phyloP scores from a whole-genome alignment of 2,888 invertebrate genomes.

The Arrhopalites spinosus region DNA sequence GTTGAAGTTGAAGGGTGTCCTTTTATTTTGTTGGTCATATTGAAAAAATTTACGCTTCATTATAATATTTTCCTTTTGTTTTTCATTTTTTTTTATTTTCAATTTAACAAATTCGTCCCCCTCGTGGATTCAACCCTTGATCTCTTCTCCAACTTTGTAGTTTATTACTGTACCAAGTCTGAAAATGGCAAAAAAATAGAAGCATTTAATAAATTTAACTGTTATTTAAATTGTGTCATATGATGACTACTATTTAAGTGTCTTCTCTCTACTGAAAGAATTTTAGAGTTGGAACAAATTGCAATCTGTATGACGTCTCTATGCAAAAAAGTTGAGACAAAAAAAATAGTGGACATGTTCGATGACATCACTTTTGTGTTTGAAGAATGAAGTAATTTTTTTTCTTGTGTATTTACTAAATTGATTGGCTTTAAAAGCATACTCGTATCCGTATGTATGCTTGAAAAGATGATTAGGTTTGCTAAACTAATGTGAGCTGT shows the following conservation, averaged over 20 bases:
- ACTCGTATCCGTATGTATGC: too few species aligned
- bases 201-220: neutral
- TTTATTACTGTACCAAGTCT: conserved; percentile 60
- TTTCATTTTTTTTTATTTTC: neutral
- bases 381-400: too few species aligned
- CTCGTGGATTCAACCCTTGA: conserved; percentile 58
- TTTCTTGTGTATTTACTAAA: too few species aligned
- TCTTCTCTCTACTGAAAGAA: too few species aligned
- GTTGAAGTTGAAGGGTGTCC: neutral
- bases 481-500: too few species aligned
- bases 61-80: neutral
- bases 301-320: too few species aligned
- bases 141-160: conserved; percentile 60
- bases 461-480: too few species aligned
- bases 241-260: too few species aligned
- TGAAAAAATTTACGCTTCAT: neutral
- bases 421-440: too few species aligned
- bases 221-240: neutral
- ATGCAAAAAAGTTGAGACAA: too few species aligned
- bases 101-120: conserved; percentile 53
- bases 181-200: conserved; percentile 38
- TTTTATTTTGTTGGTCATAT: neutral
- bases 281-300: neutral
- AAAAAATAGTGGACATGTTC: too few species aligned
- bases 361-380: too few species aligned